Evolutionary conservation across 2,888 invertebrate species (phyloP).

Genomic region (Thereva unica): DNA sequence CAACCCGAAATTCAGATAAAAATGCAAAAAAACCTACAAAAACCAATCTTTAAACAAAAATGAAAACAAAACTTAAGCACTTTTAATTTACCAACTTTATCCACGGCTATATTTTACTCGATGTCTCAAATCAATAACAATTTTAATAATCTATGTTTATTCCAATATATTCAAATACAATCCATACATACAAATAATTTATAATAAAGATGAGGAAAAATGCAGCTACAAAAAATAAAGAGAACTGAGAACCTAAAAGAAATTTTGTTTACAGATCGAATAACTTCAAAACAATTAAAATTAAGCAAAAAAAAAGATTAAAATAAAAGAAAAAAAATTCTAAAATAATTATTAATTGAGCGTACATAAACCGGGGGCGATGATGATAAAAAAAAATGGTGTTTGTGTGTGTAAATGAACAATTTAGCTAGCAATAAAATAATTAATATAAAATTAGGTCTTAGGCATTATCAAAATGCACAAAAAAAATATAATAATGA

Average conservation of each 20-base stretch:
- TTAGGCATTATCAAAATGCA: too few relatives aligned
- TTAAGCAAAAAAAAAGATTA: slow-evolving; percentile 1
- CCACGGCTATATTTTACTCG: not conserved
- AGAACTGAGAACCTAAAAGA: not conserved
- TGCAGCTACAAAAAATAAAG: slow-evolving; percentile 24
- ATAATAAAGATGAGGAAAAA: slow-evolving; percentile 6
- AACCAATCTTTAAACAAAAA: too few relatives aligned
- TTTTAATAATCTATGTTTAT: slow-evolving; percentile 23
- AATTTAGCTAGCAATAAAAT: slow-evolving; percentile 10
- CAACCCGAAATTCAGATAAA: too few relatives aligned
- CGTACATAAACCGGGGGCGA: too few relatives aligned
- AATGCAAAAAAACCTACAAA: too few relatives aligned
- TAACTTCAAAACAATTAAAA: slow-evolving; percentile 6
- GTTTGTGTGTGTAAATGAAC: not conserved
- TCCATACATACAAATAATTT: slow-evolving; percentile 34
- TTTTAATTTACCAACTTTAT: not conserved
- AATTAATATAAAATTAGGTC: too few relatives aligned
- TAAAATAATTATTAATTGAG: not conserved
- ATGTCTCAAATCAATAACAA: not conserved
- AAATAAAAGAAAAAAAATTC: slow-evolving; percentile 21
- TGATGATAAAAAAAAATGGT: slow-evolving; percentile 4
- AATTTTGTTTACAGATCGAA: slow-evolving; percentile 5
- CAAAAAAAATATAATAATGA: not conserved
- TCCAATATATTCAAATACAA: slow-evolving; percentile 19
- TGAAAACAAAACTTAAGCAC: too few relatives aligned